Base-by-base conservation (phyloP, 2,888 invertebrate species). In the Pemphredon lugubris region DNA sequence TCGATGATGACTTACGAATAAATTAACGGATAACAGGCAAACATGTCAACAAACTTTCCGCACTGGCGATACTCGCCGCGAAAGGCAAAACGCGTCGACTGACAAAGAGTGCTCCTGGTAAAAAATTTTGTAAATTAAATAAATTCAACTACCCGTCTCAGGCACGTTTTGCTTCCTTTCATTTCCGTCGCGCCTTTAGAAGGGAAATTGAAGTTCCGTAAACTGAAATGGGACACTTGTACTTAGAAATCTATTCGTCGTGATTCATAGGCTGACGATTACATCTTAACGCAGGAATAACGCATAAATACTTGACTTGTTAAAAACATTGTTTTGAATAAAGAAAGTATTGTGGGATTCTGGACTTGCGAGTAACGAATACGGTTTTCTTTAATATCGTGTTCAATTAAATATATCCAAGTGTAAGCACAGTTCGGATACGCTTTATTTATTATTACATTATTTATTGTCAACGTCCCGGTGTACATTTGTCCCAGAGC, bases 61-160 rank as follows among this genome's bases (percentile, higher is more conserved):
- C 85, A 20, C 72, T 87, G 21, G 74, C 83, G 45, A 77, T 84
- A 34, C 77, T 86, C 47, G 75, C 84, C 16, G 59, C 82, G 50
- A 86, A 84, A 79, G 73, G 80, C 57, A 77, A 82, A 77, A 74
- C 81, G 7, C 85, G 84, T 76, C 83, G 86, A 75, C 79, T 87
- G 58, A 86, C 83, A 42, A 86, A 87, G 74, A 87, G 86, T 79
- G 85, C 84, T 54, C 83, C 85, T 64, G 87, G 87, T 88, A 86
- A 88, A 78, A 69, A 65, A 53, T 64, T 26, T 18, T 13, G 7
- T 40, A 14, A 13, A 48, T 32, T 21, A 40, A n/a, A 14, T 18
- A 65, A 16, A 14, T 5, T 39, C n/a, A 9, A 14, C 39, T 11
- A 13, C 4, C 4, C 7, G n/a, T 14, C 1, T 5, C 39, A 39